A percentile compares a stretch with the other conserved stretches of the same genome.
Evolutionary conservation across 2,888 invertebrate species (phyloP).

Genomic region (Lithophane ornitopus): DNA sequence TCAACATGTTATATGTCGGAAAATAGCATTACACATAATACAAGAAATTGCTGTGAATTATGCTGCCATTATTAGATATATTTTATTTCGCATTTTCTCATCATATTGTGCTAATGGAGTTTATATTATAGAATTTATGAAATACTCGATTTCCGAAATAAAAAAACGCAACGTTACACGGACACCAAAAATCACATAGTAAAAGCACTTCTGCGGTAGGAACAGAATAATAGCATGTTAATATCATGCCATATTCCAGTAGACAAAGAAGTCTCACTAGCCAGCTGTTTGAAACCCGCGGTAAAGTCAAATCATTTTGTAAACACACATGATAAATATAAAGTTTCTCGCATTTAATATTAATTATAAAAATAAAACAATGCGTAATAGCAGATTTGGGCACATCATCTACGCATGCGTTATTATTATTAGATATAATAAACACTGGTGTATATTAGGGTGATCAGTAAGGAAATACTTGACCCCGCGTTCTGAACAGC

Average conservation of each 20-base stretch:
- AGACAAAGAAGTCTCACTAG: slow-evolving; percentile 14
- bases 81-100: slow-evolving; percentile 33
- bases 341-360: slow-evolving; percentile 15
- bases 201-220: slow-evolving; percentile 8
- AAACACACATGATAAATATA: slow-evolving; percentile 2
- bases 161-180: background rate
- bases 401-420: slow-evolving; percentile 27
- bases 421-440: background rate
- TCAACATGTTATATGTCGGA: slow-evolving; percentile 9
- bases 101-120: background rate
- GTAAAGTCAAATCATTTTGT: slow-evolving; percentile 22
- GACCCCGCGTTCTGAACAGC: slow-evolving; percentile 45
- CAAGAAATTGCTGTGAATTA: slow-evolving; percentile 12
- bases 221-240: slow-evolving; percentile 2
- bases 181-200: background rate
- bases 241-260: slow-evolving; percentile 24
- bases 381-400: slow-evolving; percentile 25
- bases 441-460: background rate
- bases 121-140: background rate
- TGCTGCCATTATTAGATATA: background rate
- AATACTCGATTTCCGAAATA: slow-evolving; percentile 3
- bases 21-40: slow-evolving; percentile 14
- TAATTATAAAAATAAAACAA: slow-evolving; percentile 4
- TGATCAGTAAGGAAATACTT: slow-evolving; percentile 17
- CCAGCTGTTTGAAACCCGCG: slow-evolving; percentile 47